Evolutionary conservation across 2,797 vertebrate genomes (phyloP).

Genomic region (Capromys pilorides): DNA sequence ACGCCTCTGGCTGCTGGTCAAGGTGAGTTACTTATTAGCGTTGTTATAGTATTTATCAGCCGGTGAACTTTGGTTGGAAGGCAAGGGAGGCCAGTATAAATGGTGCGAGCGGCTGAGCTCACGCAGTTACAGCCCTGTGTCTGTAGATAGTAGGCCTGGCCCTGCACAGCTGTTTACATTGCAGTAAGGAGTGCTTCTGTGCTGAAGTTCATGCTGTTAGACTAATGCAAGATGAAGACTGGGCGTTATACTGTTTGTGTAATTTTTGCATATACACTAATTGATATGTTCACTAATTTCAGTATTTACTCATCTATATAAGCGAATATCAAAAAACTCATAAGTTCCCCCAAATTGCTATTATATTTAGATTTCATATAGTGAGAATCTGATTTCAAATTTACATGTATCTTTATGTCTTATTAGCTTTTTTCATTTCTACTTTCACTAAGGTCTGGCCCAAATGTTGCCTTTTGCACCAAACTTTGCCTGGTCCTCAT

Average conservation of each 20-base stretch:
- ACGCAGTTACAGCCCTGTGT: background rate
- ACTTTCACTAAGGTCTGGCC: background rate
- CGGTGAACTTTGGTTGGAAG: conserved; percentile 53
- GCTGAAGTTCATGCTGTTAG: conserved; percentile 32
- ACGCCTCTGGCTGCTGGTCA: conserved; percentile 83
- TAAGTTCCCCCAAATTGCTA: conserved; percentile 5
- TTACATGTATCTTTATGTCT: background rate
- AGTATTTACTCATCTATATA: conserved; percentile 34
- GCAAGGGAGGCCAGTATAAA: background rate
- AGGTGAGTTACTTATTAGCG: conserved; percentile 83
- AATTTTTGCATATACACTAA: conserved; percentile 14
- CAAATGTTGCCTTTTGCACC: background rate
- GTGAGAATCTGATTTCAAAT: conserved; percentile 28
- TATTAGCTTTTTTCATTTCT: conserved; percentile 56
- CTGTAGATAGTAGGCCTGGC: background rate
- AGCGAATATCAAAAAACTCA: background rate
- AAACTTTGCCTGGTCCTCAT: background rate
- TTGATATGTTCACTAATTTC: background rate
- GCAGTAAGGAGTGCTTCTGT: conserved; percentile 8
- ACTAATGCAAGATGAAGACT: background rate
- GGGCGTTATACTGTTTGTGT: background rate
- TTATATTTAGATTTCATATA: background rate
- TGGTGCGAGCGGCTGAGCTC: background rate
- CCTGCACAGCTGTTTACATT: background rate
- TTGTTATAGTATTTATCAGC: conserved; percentile 49